These are phyloP conservation scores for Montipora sp. DNA, from an alignment of 64 coral and sea anemone species.

Conservation along the genomic window DNA sequence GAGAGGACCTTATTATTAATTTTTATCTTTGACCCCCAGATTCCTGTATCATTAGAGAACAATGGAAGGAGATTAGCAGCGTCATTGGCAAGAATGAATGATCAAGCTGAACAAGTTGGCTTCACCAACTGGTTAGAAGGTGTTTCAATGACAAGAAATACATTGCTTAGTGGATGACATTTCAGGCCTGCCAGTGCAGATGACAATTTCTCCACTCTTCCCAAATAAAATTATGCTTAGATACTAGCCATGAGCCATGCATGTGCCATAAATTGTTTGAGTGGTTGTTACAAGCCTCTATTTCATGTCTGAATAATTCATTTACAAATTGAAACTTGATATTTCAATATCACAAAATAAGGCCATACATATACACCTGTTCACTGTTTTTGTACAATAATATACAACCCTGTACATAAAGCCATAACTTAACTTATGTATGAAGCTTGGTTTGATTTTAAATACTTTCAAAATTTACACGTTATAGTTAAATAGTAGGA, in stretches of 20 bases:
- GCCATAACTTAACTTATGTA: neutral
- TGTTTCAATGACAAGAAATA: neutral
- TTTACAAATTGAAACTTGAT: too few species aligned
- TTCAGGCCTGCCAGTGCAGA: neutral
- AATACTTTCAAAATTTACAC: too few species aligned
- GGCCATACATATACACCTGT: too few species aligned
- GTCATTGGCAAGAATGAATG: slow-evolving; percentile 3
- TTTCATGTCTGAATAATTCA: neutral
- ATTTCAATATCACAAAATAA: too few species aligned
- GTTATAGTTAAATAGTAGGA: too few species aligned
- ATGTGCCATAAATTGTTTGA: neutral
- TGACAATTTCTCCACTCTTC: neutral
- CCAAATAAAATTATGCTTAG: neutral
- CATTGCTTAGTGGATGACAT: neutral
- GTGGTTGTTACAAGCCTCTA: neutral
- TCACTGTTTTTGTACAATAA: neutral
- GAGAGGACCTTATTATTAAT: neutral
- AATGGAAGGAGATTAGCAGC: slow-evolving; percentile 2
- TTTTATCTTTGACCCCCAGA: neutral
- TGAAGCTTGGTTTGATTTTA: neutral
- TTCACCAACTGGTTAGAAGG: slow-evolving; percentile 50
- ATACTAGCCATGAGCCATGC: too few species aligned
- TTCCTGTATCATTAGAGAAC: neutral
- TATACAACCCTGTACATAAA: neutral
- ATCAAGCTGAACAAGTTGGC: slow-evolving; percentile 40